A percentile compares a stretch with the other conserved stretches of the same genome.
Conservation (phyloP, 2,888 invertebrate genomes). For the Gnatocerus cornutus region DNA sequence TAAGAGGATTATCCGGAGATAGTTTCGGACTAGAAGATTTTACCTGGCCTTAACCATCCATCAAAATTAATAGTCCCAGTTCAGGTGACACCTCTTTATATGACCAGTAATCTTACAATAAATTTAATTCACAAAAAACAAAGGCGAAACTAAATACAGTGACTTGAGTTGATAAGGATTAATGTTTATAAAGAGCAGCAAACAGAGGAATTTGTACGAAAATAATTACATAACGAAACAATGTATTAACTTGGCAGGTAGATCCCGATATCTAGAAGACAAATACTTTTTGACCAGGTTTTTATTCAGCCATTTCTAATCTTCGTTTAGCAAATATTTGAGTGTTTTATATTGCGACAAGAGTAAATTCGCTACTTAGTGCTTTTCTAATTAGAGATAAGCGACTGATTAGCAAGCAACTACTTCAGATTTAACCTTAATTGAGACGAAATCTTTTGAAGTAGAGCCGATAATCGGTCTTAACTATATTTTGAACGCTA, state of each 20-base stretch:
- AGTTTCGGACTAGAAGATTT: slow-evolving; percentile 52
- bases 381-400: slow-evolving; percentile 54
- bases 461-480: slow-evolving; percentile 45
- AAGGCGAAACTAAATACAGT: slow-evolving; percentile 55
- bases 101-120: slow-evolving; percentile 49
- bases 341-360: slow-evolving; percentile 49
- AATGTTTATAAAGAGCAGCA: slow-evolving; percentile 52
- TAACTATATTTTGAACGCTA: slow-evolving; percentile 40
- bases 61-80: slow-evolving; percentile 56
- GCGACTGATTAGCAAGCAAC: slow-evolving; percentile 53
- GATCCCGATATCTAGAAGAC: slow-evolving; percentile 47
- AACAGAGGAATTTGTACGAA: slow-evolving; percentile 56
- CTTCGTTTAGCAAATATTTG: slow-evolving; percentile 52
- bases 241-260: slow-evolving; percentile 51
- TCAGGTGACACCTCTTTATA: slow-evolving; percentile 33
- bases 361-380: slow-evolving; percentile 48
- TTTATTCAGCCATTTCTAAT: slow-evolving; percentile 42
- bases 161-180: slow-evolving; percentile 55
- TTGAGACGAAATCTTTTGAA: slow-evolving; percentile 46
- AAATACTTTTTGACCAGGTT: slow-evolving; percentile 34
- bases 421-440: slow-evolving; percentile 53
- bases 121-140: slow-evolving; percentile 54
- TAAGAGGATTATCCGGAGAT: slow-evolving; percentile 61
- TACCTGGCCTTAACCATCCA: slow-evolving; percentile 58
- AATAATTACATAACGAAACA: slow-evolving; percentile 54